Base-by-base conservation (phyloP, 1,140 invertebrate genomes). In the Babylonia areolata region DNA sequence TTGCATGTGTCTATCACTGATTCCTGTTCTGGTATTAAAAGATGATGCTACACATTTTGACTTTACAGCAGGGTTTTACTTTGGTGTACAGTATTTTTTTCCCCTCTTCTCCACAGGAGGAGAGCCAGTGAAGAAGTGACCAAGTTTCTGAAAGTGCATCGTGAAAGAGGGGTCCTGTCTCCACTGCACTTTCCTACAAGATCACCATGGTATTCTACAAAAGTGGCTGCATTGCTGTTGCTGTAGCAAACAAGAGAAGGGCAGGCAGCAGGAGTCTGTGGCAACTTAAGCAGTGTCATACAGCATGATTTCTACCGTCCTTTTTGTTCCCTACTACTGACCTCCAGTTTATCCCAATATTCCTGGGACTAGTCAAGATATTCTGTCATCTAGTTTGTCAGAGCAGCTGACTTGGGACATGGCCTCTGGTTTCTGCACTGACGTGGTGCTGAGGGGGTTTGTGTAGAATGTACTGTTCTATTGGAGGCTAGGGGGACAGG, bases 111-210 rank as follows among this genome's bases (percentile, higher is more conserved):
- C 37, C 0, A 11, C 75, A 77, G 75, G 75, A 77, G 35, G 75
- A 77, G 75, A 15, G 6, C 15, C 75, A 77, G 75, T 77, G n/a
- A 77, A 77, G 75, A 40, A 28, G 37, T 37, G 2, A 35, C 35
- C 9, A 77, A 77, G 75, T 77, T 77, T 77, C 75, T 77, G 75
- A 40, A 77, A 40, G 75, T 35, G 71, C 28, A 1, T 33, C 11
- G 71, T 77, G 75, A 77, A 40, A 37, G 37, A 77, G 17, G 37
- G 11, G 9, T 15, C 75, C 15, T 40, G 40, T 77, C 75, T 40
- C 40, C 37, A 9, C 33, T 1, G 33, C 75, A 40, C 37, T 77
- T 77, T 3, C 58, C 58, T 20, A 23, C 58, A 64, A 64, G 58
- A 23, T 64, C 58, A 64, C 58, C 58, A 64, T 23, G 17, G 58